Evolutionary conservation across 2,888 invertebrate genomes (phyloP), one percentile per base, ranked within the genome.

Genomic region (Aelia acuminata): DNA sequence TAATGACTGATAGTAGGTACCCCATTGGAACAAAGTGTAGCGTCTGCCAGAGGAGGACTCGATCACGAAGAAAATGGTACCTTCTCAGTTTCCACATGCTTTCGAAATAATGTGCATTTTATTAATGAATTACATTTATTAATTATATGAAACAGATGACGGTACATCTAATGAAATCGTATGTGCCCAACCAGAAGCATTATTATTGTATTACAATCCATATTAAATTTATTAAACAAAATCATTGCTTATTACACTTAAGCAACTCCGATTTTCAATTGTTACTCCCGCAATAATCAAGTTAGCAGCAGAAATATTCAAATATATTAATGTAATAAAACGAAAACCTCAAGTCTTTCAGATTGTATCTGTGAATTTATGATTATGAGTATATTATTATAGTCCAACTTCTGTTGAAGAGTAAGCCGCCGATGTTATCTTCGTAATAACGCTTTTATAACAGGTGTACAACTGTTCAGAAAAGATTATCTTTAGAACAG

Each of bases 331-430:
- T 35, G 18, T 35, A 35, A 70, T 35, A 70, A 70, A 70, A 70
- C 31, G 20, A 70, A 70, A 70, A 70, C 63, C n/a, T 35, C 4
- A 20, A 80, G 10, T 39, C 43, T 43, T 80, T 5, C n/a, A 80
- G 80, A 80, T 80, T 39, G n/a, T 43, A 80, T 80, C 80, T n/a
- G 80, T n/a, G 43, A 80, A 80, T 80, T 80, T 39, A 80, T 80
- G 39, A 47, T 80, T 80, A 80, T n/a, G 39, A 80, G 43, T 80
- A 80, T 80, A 80, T 80, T 80, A 80, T 43, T 43, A 20, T 18
- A 13, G 43, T 22, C 80, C 11, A 80, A 80, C 80, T 80, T 80
- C 80, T 80, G 80, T 43, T 80, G 22, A 80, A 43, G 10, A 39
- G 43, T 80, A 80, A 22, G 80, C 63, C 63, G 63, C 63, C 26